These are phyloP conservation scores for Caradrina clavipalpis DNA, from an alignment of 2,888 invertebrate genomes.

Conservation along the genomic window DNA sequence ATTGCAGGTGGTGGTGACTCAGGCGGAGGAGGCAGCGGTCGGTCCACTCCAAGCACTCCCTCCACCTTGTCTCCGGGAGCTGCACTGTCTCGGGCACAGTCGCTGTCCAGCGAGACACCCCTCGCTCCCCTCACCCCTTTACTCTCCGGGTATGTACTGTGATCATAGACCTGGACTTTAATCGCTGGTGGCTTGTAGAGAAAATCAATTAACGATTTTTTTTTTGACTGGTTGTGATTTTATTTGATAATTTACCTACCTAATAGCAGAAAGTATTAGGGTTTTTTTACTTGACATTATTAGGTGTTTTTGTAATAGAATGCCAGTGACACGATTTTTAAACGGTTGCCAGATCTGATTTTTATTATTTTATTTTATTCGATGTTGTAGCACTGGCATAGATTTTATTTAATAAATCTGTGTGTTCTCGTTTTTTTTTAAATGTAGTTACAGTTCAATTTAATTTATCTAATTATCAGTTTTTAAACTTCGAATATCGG, in stretches of 20 bases:
- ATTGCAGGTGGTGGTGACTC: conserved; percentile 79
- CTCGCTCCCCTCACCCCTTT: conserved; percentile 85
- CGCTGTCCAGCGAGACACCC: conserved; percentile 88
- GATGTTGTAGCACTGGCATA: conserved; percentile 16
- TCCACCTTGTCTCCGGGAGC: conserved; percentile 92
- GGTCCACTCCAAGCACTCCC: conserved; percentile 90
- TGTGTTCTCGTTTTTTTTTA: conserved; percentile 11
- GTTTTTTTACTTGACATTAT: too few species aligned
- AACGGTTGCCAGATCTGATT: too few species aligned
- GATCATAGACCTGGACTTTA: not conserved
- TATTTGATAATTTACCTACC: conserved; percentile 2
- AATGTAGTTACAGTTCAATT: not conserved
- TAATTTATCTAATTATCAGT: not conserved
- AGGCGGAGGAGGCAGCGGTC: conserved; percentile 84
- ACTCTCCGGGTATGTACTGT: conserved; percentile 82
- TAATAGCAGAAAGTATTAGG: conserved; percentile 15
- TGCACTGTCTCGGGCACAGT: conserved; percentile 86
- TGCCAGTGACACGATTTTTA: conserved; percentile 17
- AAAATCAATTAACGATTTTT: conserved; percentile 9
- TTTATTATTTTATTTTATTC: not conserved
- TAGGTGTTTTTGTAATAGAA: conserved; percentile 1
- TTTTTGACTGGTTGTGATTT: conserved; percentile 27
- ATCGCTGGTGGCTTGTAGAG: conserved; percentile 37
- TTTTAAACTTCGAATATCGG: not conserved
- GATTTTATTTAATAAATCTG: conserved; percentile 2